Conservation (phyloP, 2,113 vertebrate genomes). For the Hirundichthys speculiger region DNA sequence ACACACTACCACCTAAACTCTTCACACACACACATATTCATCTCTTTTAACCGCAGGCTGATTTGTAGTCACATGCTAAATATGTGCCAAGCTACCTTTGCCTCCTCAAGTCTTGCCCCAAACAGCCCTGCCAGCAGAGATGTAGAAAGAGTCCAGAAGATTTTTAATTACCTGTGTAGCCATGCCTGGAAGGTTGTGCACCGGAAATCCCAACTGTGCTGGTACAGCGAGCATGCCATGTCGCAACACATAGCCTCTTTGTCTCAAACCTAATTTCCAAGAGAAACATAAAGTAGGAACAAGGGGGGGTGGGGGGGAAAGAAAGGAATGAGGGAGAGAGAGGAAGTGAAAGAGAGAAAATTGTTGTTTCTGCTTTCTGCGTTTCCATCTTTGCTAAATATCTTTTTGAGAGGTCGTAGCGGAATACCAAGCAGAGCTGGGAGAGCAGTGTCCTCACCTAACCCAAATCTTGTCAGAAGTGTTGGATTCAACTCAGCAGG, state of each 20-base stretch:
- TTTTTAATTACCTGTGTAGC: constrained; percentile 81
- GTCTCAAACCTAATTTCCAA: constrained; percentile 72
- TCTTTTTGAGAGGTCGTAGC: constrained; percentile 32
- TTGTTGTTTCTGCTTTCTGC: constrained; percentile 24
- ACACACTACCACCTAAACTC: constrained; percentile 67
- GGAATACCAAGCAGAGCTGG: constrained; percentile 30
- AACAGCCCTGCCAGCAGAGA: constrained; percentile 65
- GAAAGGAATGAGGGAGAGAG: constrained; percentile 6
- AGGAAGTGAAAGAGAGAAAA: constrained; percentile 34
- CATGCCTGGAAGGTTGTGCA: constrained; percentile 71
- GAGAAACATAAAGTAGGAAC: constrained; percentile 35
- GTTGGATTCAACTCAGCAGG: constrained; percentile 55
- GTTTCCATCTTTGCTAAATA: constrained; percentile 28
- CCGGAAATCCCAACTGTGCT: constrained; percentile 71
- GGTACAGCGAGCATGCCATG: constrained; percentile 66
- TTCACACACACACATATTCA: constrained; percentile 28
- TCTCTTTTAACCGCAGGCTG: constrained; percentile 27
- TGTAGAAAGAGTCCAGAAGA: constrained; percentile 70
- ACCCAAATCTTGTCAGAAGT: constrained; percentile 50
- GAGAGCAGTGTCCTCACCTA: constrained; percentile 44
- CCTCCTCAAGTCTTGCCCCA: constrained; percentile 67
- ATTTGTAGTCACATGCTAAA: constrained; percentile 35
- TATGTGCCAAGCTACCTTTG: constrained; percentile 70
- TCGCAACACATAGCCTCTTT: constrained; percentile 70
- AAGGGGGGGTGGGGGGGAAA: not conserved